These are phyloP conservation scores for Neelides sp. DNA, from an alignment of 1,140 invertebrate genomes.

Conservation along the genomic window DNA sequence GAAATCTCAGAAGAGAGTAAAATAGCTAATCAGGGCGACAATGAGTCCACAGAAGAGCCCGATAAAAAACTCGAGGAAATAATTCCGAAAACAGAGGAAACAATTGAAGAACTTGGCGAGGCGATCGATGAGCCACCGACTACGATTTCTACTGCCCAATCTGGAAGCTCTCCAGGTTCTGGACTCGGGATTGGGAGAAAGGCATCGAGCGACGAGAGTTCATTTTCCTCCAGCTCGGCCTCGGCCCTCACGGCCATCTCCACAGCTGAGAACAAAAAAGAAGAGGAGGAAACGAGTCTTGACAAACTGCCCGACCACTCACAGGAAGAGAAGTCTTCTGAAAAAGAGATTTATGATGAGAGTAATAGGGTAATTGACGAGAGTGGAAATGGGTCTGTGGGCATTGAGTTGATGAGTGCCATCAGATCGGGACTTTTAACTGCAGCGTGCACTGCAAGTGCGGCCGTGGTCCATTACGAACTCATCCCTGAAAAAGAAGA, in stretches of 20 bases:
- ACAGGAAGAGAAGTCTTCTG: no score
- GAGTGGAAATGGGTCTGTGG: no score
- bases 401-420: conserved; percentile 5
- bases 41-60: no score
- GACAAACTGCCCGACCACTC: no score
- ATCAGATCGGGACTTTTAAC: conserved; percentile 21
- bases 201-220: conserved; percentile 18
- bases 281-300: conserved; percentile 10
- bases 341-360: no score
- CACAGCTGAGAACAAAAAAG: conserved; percentile 23
- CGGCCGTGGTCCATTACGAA: conserved; percentile 23
- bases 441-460: conserved; percentile 23
- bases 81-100: conserved; percentile 4
- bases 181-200: conserved; percentile 16
- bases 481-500: no score
- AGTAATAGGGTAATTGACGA: no score
- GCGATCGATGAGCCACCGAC: not conserved
- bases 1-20: no score
- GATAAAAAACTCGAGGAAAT: no score
- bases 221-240: conserved; percentile 15
- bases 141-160: not conserved
- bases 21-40: no score
- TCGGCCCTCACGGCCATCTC: conserved; percentile 13
- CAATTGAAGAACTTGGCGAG: not conserved
- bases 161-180: not conserved